Percentiles rank a stretch among this genome's conserved stretches.
These are phyloP conservation scores for Atherinosoma microstoma DNA, from an alignment of 2,797 vertebrate species.

Conservation along the genomic window DNA sequence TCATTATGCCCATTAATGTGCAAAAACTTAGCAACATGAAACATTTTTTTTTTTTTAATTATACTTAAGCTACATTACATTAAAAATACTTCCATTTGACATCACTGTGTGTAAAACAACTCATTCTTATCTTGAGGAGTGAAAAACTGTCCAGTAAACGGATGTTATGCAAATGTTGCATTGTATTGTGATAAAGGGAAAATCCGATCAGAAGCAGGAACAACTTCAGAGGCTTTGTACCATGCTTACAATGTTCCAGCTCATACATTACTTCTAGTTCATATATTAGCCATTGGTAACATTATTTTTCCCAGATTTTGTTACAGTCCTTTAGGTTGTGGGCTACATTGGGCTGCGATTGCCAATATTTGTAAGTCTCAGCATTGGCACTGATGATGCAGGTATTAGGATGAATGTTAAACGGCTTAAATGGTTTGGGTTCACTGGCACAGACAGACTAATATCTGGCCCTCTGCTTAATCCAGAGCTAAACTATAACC, in stretches of 20 bases:
- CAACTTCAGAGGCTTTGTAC: background rate
- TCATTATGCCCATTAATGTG: too few species aligned
- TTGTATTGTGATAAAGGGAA: too few species aligned
- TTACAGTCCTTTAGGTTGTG: constrained; percentile 30
- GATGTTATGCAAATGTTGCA: too few species aligned
- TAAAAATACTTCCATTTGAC: background rate
- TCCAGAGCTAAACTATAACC: constrained; percentile 18
- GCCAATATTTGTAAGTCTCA: constrained; percentile 55
- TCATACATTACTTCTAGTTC: constrained; percentile 26
- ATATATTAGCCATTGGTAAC: constrained; percentile 43
- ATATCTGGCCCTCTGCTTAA: constrained; percentile 30
- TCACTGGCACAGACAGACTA: constrained; percentile 36
- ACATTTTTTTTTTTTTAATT: background rate
- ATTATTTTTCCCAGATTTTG: constrained; percentile 11
- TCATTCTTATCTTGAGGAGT: too few species aligned
- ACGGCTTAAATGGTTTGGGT: constrained; percentile 58
- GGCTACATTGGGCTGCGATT: constrained; percentile 17
- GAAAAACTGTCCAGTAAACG: too few species aligned
- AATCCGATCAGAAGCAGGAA: background rate
- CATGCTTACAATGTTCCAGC: too few species aligned
- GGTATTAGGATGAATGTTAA: constrained; percentile 66
- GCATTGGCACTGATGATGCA: constrained; percentile 41
- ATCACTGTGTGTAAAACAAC: background rate
- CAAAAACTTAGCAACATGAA: too few species aligned
- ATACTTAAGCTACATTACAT: background rate